Evolutionary conservation across 2,113 vertebrate species (phyloP).

Genomic region (Chionomys nivalis): DNA sequence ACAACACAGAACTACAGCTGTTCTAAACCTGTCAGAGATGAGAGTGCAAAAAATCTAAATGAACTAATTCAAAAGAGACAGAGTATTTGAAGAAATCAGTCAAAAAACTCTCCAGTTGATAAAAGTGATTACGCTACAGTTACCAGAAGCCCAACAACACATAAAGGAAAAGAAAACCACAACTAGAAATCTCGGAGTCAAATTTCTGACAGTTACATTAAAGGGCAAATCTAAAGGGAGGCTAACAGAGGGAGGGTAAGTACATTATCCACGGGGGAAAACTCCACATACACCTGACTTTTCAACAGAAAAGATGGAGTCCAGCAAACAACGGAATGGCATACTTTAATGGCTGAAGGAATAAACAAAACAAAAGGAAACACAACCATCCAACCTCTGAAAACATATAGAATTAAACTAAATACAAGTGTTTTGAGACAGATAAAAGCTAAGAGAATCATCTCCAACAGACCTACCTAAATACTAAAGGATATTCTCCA

Average conservation of each 20-base stretch:
- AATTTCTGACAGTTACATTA: conserved; percentile 10
- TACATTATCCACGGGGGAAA: not conserved
- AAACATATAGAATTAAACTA: not conserved
- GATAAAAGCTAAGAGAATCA: conserved; percentile 13
- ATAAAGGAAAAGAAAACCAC: conserved; percentile 45
- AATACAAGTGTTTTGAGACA: conserved; percentile 44
- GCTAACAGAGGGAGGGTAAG: not conserved
- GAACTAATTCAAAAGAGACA: not conserved
- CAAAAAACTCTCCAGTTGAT: conserved; percentile 47
- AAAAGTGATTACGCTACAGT: not conserved
- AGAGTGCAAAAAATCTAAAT: not conserved
- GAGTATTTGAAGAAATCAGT: conserved; percentile 14
- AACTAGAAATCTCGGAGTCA: not conserved
- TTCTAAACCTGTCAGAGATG: conserved; percentile 10
- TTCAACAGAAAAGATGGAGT: conserved; percentile 22
- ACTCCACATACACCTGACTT: not conserved
- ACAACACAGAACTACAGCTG: not conserved
- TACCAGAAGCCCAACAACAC: conserved; percentile 17
- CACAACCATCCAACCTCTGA: not conserved
- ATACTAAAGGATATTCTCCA: conserved; percentile 1
- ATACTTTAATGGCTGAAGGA: not conserved
- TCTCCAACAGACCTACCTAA: conserved; percentile 15
- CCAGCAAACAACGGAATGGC: not conserved
- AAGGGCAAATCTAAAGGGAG: conserved; percentile 33
- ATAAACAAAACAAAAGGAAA: not conserved